phyloP scores from a whole-genome alignment of 2,888 invertebrate species.

The Agrochola macilenta region DNA sequence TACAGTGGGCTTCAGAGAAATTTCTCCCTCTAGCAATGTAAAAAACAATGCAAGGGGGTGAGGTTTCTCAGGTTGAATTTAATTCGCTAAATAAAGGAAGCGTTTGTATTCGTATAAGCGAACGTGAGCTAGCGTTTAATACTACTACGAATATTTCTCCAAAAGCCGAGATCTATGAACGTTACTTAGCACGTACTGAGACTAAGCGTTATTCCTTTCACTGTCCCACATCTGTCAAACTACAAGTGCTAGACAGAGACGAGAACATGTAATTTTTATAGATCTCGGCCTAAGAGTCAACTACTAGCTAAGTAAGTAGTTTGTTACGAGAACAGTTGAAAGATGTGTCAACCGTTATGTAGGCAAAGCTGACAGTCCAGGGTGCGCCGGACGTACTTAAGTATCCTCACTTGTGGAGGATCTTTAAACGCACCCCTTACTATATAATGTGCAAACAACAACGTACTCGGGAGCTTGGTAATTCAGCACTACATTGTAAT shows the following conservation, averaged over 20 bases:
- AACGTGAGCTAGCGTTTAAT: background rate
- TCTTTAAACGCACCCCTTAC: slow-evolving; percentile 20
- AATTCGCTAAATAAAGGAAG: background rate
- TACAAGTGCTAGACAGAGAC: background rate
- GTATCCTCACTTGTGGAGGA: slow-evolving; percentile 7
- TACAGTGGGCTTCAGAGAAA: too few relatives aligned
- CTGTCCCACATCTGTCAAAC: background rate
- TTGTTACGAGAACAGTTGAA: background rate
- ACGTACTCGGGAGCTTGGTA: background rate
- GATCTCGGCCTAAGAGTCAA: too few relatives aligned
- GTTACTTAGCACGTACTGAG: background rate
- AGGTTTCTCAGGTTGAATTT: too few relatives aligned
- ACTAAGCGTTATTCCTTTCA: background rate
- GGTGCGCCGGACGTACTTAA: slow-evolving; percentile 6
- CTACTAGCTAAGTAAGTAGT: background rate
- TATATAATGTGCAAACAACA: slow-evolving; percentile 30
- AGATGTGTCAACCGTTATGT: slow-evolving; percentile 1
- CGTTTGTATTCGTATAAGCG: background rate
- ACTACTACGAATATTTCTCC: background rate
- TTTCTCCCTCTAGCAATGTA: too few relatives aligned
- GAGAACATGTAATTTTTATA: background rate
- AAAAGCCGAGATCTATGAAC: background rate
- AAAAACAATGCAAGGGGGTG: too few relatives aligned
- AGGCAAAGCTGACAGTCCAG: background rate
- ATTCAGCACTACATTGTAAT: slow-evolving; percentile 12